Percentiles rank a stretch among this genome's conserved stretches.
phyloP scores from a whole-genome alignment of 2,113 vertebrate species.

The Heterocephalus glaber region DNA sequence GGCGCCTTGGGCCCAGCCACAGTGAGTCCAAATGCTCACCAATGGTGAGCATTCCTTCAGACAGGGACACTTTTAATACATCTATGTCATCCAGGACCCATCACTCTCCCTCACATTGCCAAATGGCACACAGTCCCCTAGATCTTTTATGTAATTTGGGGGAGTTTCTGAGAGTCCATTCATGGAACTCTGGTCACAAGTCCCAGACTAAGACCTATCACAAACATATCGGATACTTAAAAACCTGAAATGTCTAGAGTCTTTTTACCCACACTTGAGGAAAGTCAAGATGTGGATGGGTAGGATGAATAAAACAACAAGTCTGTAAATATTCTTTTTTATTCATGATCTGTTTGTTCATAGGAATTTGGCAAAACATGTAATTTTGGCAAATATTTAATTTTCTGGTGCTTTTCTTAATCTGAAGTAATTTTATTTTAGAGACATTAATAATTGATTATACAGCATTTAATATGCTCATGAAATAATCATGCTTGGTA shows the following conservation, averaged over 20 bases:
- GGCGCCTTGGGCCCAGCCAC: not conserved
- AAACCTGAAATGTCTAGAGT: not conserved
- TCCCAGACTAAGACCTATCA: not conserved
- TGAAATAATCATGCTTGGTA: slow-evolving; percentile 61
- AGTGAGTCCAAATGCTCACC: not conserved
- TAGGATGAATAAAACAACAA: not conserved
- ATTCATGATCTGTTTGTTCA: slow-evolving; percentile 10
- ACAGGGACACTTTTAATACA: not conserved
- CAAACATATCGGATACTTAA: not conserved
- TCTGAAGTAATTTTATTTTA: slow-evolving; percentile 56
- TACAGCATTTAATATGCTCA: slow-evolving; percentile 43
- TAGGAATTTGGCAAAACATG: slow-evolving; percentile 21
- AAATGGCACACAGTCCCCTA: not conserved
- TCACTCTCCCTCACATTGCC: not conserved
- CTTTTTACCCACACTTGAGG: not conserved
- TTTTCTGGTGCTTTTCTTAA: slow-evolving; percentile 55
- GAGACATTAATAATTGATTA: slow-evolving; percentile 67
- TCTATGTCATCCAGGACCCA: not conserved
- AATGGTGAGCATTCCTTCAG: not conserved
- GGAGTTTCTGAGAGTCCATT: not conserved
- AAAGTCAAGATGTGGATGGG: not conserved
- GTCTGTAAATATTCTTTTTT: not conserved
- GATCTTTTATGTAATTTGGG: not conserved
- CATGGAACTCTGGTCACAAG: not conserved
- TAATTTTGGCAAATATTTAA: not conserved